A percentile compares a stretch with the other conserved stretches of the same genome.
Conservation (phyloP, 2,113 vertebrate species). For the Microcebus jonahi region DNA sequence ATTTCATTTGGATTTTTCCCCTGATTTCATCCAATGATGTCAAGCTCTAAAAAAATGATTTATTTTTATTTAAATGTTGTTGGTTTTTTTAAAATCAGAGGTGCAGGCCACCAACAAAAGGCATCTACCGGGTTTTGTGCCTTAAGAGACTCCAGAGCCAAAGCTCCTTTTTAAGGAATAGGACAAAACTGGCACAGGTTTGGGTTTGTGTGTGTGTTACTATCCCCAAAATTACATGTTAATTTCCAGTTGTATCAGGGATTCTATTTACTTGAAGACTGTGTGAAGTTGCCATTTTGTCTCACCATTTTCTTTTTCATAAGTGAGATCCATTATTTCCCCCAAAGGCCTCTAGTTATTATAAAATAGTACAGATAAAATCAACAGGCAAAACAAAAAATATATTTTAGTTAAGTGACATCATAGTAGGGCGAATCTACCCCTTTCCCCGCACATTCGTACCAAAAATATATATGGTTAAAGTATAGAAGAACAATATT, state of each 20-base stretch:
- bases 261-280: slow-evolving; percentile 79
- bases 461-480: background rate
- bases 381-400: background rate
- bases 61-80: slow-evolving; percentile 72
- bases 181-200: slow-evolving; percentile 63
- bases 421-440: background rate
- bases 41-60: slow-evolving; percentile 61
- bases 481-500: background rate
- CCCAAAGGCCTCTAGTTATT: slow-evolving; percentile 39
- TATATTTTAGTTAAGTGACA: background rate
- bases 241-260: slow-evolving; percentile 61
- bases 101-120: slow-evolving; percentile 77
- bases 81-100: slow-evolving; percentile 49
- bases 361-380: background rate
- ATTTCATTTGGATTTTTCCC: slow-evolving; percentile 31
- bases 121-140: slow-evolving; percentile 77
- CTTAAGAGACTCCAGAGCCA: slow-evolving; percentile 84
- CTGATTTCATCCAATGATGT: slow-evolving; percentile 53
- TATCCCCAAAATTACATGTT: slow-evolving; percentile 48
- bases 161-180: slow-evolving; percentile 79
- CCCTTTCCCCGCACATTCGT: accelerated
- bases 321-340: slow-evolving; percentile 28
- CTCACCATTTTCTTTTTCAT: slow-evolving; percentile 11
- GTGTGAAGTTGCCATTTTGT: slow-evolving; percentile 76
- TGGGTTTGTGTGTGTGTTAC: slow-evolving; percentile 56